Base-by-base conservation (phyloP, 1,140 invertebrate genomes). In the Cyclargus thomasi region DNA sequence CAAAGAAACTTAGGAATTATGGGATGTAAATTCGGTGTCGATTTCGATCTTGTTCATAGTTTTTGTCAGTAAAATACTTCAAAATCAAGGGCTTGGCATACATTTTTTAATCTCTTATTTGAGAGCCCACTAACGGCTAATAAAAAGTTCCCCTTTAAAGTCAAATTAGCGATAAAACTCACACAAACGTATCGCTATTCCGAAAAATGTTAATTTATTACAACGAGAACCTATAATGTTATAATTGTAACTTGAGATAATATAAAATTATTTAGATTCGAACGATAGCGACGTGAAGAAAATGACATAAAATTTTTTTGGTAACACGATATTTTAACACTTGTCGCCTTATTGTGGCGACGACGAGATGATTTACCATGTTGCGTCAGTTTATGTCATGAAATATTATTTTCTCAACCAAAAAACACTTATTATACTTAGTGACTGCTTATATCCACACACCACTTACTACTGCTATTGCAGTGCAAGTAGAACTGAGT, bases 81-180 rank as follows among this genome's bases (percentile, higher is more conserved):
- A n/a, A n/a, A n/a, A n/a, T n/a, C n/a, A n/a, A n/a, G n/a, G n/a
- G n/a, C n/a, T n/a, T n/a, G n/a, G n/a, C n/a, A n/a, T n/a, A n/a
- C n/a, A n/a, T n/a, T n/a, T n/a, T n/a, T n/a, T n/a, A n/a, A n/a
- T n/a, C n/a, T n/a, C n/a, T n/a, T n/a, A n/a, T n/a, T n/a, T n/a
- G n/a, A 14, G 11, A 47, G 14, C 39, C 39, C 8, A 47, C 39
- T 47, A 8, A 16, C 5, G 39, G 14, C 11, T 47, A 47, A 47
- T 47, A 47, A 47, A 47, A 47, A 16, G 29, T 47, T 11, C 14
- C 11, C 8, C 36, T 47, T 47, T 47, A 47, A 47, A 47, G 39
- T 47, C 39, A 47, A 47, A 47, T 47, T 47, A 47, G 39, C 39
- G 39, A 47, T 47, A 47, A 47, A 47, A 47, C 39, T 47, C 14